A percentile compares a stretch with the other conserved stretches of the same genome.
Evolutionary conservation across 1,140 invertebrate genomes (phyloP).

Genomic region (Lepidostoma basale): DNA sequence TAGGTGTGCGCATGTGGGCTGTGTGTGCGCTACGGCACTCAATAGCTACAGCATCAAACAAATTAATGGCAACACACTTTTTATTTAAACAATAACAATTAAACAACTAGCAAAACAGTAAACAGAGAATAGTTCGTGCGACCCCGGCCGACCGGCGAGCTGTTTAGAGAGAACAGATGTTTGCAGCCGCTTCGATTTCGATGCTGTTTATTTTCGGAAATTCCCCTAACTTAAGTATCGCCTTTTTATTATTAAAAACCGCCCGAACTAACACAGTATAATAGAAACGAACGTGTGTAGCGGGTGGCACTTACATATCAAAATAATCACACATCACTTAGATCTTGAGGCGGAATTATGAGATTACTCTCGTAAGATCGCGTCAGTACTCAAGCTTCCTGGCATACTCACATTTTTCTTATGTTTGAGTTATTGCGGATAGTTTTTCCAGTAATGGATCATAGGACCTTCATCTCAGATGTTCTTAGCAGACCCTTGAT

Average conservation of each 20-base stretch:
- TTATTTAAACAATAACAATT: background rate
- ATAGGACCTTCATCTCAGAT: too few relatives aligned
- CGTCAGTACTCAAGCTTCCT: background rate
- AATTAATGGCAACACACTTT: background rate
- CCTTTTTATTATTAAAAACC: conserved; percentile 14
- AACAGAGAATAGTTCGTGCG: background rate
- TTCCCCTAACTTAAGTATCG: conserved; percentile 29
- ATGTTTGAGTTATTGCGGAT: background rate
- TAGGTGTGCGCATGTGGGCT: too few relatives aligned
- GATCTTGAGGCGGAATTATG: background rate
- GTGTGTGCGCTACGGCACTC: too few relatives aligned
- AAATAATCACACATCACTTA: conserved; percentile 13
- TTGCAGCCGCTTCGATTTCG: conserved; percentile 20
- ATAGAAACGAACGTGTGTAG: background rate
- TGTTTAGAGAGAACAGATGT: conserved; percentile 26
- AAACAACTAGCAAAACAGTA: background rate
- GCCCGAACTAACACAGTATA: background rate
- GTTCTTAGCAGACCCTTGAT: too few relatives aligned
- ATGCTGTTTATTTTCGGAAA: conserved; percentile 39
- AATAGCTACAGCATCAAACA: too few relatives aligned
- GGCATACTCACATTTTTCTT: background rate
- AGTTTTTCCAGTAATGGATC: background rate
- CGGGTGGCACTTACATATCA: background rate
- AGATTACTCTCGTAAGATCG: background rate
- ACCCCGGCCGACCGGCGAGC: background rate